Base-by-base conservation (phyloP, 2,888 invertebrate genomes). In the Agrotis ipsilon region DNA sequence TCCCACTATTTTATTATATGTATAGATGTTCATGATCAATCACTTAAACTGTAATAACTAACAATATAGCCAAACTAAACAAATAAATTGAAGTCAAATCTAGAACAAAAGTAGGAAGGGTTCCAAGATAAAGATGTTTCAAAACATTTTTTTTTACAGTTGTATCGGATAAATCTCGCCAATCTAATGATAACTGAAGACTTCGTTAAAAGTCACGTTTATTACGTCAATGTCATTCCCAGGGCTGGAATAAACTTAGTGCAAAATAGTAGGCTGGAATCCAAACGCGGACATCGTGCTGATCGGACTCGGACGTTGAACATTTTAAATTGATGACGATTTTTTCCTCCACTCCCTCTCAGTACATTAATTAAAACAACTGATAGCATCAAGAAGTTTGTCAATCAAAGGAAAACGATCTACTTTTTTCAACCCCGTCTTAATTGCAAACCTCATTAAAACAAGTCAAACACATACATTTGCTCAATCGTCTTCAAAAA, bases 401-500 rank as follows among this genome's bases (percentile, higher is more conserved):
- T 67, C 48, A 45, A 48, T 43, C 21, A 14, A 19, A 54, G 24
- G 14, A 74, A 74, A 62, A 16, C 1, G 2, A 32, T 51, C 45
- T 21, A 11, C 1, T n/a, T 66, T 55, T 66, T 55, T 75, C n/a
- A 21, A 11, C 1, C 6, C 13, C 27, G 48, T 48, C 6, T 32
- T 75, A 58, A 70, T 78, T 55, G 48, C 43, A 18, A 55, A n/a
- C 18, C 62, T 62, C 73, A 62, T 78, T 78, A 72, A 51, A 57
- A 32, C 51, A 52, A 63, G 24, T 21, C 21, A 61, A 57, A 39
- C 27, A 51, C 51, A 71, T 57, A 9, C 19, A 21, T 78, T 74
- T 77, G n/a, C 54, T 51, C 61, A 62, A 32, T 46, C 55, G 27
- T 78, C 65, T 81, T 66, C 59, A 45, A 77, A 78, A 81, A 81